These are phyloP conservation scores for Holacanthus passer DNA, from an alignment of 2,113 vertebrate species.

Conservation along the genomic window DNA sequence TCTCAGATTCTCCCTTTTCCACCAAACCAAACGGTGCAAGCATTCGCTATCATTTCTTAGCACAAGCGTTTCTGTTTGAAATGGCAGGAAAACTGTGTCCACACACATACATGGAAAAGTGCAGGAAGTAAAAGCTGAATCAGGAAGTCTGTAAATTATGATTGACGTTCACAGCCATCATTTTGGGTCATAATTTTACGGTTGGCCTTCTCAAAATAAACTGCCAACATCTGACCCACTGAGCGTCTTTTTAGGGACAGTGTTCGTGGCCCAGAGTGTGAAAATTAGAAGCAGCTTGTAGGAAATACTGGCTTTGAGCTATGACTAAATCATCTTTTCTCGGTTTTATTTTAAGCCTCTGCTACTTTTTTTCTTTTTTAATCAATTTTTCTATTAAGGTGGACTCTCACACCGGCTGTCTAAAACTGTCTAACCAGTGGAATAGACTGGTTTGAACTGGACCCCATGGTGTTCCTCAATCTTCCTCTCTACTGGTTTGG, in stretches of 20 bases:
- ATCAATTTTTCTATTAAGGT: not conserved
- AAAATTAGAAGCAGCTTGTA: not conserved
- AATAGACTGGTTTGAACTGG: constrained; percentile 17
- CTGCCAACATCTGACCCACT: not conserved
- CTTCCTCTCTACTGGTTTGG: constrained; percentile 60
- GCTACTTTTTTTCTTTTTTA: not conserved
- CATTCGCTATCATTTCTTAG: not conserved
- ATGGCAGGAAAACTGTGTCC: not conserved
- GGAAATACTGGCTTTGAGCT: not conserved
- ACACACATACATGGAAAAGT: not conserved
- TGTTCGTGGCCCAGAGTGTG: not conserved
- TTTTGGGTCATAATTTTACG: not conserved
- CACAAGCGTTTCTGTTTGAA: not conserved
- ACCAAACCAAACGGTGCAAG: not conserved
- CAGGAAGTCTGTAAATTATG: not conserved
- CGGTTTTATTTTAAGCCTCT: not conserved
- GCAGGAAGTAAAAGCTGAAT: not conserved
- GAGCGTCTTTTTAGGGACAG: not conserved
- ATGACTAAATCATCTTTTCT: not conserved
- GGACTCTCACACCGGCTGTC: not conserved
- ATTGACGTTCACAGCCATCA: not conserved
- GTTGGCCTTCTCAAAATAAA: too few relatives aligned
- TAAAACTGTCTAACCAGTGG: not conserved
- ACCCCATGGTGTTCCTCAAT: constrained; percentile 40
- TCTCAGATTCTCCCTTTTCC: not conserved